Evolutionary conservation across 2,888 invertebrate genomes (phyloP).

Genomic region (Cephus runcator): DNA sequence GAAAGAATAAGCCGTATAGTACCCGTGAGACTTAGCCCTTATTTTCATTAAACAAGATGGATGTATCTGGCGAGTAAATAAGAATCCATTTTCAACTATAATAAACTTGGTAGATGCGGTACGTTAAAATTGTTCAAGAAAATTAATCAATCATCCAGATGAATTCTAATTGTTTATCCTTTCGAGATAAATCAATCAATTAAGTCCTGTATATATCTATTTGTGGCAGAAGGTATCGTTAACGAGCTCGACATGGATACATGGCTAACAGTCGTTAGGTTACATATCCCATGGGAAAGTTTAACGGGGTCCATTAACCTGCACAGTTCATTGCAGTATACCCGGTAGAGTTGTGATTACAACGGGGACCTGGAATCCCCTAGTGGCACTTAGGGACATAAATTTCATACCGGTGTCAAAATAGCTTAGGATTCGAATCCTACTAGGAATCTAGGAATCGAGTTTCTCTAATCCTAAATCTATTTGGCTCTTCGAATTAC

Average conservation of each 20-base stretch:
- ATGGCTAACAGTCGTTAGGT: background rate
- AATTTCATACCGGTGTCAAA: slow-evolving; percentile 1
- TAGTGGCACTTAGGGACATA: slow-evolving; percentile 3
- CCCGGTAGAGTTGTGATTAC: slow-evolving; percentile 5
- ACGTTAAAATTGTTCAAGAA: background rate
- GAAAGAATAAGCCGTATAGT: background rate
- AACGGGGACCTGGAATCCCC: background rate
- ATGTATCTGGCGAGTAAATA: background rate
- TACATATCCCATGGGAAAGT: slow-evolving; percentile 22
- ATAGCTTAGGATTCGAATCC: background rate
- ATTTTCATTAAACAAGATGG: background rate
- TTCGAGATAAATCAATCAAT: background rate
- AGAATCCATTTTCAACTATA: background rate
- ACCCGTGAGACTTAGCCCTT: background rate
- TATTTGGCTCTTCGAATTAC: background rate
- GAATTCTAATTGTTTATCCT: background rate
- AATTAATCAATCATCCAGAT: background rate
- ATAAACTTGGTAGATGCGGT: background rate
- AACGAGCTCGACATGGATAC: background rate
- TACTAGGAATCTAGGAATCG: background rate
- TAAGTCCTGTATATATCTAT: background rate
- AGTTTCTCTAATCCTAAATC: background rate
- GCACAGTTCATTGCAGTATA: slow-evolving; percentile 27
- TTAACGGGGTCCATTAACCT: slow-evolving; percentile 31
- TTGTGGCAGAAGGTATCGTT: background rate